Conservation (phyloP, 2,888 invertebrate genomes). For the Thysanoteuthis rhombus region DNA sequence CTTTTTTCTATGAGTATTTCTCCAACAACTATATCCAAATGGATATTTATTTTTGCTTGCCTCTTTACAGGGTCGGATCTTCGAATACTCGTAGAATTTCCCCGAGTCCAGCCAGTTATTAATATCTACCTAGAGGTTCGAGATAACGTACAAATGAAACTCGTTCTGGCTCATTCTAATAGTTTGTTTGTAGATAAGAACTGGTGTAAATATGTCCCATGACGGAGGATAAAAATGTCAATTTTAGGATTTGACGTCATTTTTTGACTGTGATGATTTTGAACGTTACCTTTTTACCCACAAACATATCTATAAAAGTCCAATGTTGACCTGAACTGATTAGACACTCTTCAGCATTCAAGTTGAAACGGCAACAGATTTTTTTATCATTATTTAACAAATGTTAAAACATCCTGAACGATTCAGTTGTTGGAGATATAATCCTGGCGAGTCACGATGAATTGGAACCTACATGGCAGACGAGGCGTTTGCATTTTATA, state of each 20-base stretch:
- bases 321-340: not conserved
- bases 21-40: too few relatives aligned
- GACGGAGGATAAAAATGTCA: not conserved
- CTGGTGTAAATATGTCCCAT: not conserved
- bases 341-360: not conserved
- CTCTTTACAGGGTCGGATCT: too few relatives aligned
- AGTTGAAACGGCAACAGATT: not conserved
- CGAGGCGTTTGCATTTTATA: too few relatives aligned
- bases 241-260: not conserved
- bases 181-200: not conserved
- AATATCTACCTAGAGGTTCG: not conserved
- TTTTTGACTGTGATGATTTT: not conserved
- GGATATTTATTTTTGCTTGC: too few relatives aligned
- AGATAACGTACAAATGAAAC: not conserved
- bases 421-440: too few relatives aligned
- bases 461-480: not conserved
- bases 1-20: too few relatives aligned
- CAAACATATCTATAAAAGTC: not conserved
- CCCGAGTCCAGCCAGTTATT: too few relatives aligned
- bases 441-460: not conserved
- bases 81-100: too few relatives aligned
- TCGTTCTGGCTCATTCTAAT: not conserved
- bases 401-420: not conserved
- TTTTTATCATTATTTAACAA: not conserved
- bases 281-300: not conserved